phyloP scores from a whole-genome alignment of 2,113 vertebrate genomes.

The Mellivora capensis region DNA sequence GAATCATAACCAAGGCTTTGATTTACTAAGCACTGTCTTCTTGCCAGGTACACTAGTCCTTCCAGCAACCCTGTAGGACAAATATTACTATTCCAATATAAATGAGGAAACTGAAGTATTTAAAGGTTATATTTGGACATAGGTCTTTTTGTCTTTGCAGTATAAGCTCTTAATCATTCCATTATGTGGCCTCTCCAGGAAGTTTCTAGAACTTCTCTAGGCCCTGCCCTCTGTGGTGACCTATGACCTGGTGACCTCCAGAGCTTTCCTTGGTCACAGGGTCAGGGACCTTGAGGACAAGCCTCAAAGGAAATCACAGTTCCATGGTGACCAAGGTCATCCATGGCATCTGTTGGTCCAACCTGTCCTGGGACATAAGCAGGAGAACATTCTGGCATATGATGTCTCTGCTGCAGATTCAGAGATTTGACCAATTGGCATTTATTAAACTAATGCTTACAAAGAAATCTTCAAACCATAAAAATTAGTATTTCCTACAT shows the following conservation, averaged over 20 bases:
- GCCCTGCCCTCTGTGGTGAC: neutral
- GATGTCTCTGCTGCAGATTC: neutral
- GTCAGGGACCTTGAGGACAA: neutral
- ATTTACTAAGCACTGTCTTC: neutral
- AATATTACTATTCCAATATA: neutral
- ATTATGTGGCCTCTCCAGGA: neutral
- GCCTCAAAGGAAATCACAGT: neutral
- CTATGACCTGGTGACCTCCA: neutral
- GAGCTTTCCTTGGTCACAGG: neutral
- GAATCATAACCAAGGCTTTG: neutral
- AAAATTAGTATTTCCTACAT: neutral
- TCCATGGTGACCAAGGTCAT: neutral
- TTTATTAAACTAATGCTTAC: neutral
- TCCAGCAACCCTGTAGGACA: neutral
- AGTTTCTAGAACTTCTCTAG: neutral
- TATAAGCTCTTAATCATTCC: neutral
- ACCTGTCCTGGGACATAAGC: neutral
- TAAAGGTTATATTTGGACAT: neutral
- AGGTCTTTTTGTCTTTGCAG: neutral
- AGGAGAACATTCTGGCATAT: neutral
- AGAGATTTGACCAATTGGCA: neutral
- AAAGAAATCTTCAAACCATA: neutral
- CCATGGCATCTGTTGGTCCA: rapidly evolving
- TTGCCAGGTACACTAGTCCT: neutral
- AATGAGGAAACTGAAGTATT: neutral